A percentile compares a stretch with the other conserved stretches of the same genome.
Conservation (phyloP, 1,140 invertebrate species). For the Drosophila tsacasi region DNA sequence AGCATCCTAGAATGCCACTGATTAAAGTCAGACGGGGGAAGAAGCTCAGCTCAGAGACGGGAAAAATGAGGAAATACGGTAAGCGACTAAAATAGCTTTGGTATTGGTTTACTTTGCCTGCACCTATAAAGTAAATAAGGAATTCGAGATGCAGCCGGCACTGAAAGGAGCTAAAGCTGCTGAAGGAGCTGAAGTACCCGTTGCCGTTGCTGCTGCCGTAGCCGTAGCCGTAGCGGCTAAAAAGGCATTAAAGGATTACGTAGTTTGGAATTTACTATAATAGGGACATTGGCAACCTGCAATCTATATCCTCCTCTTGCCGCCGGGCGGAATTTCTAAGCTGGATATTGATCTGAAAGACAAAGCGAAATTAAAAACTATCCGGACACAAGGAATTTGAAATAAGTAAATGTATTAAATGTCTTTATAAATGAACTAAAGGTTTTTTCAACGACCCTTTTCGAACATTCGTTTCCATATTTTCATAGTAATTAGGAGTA, state of each 20-base stretch:
- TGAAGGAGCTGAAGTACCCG: constrained; percentile 21
- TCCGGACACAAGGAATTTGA: constrained; percentile 1
- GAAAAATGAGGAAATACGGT: constrained; percentile 59
- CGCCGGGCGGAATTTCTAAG: constrained; percentile 46
- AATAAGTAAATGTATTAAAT: neutral
- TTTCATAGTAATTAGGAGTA: too few species aligned
- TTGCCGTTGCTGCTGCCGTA: neutral
- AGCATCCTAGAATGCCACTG: constrained; percentile 73
- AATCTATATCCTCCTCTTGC: constrained; percentile 38
- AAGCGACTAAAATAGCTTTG: constrained; percentile 76
- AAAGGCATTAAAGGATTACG: constrained; percentile 80
- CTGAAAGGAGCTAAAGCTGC: constrained; percentile 56
- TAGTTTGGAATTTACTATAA: constrained; percentile 76
- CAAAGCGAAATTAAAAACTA: constrained; percentile 50
- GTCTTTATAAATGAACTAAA: neutral
- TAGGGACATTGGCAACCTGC: constrained; percentile 53
- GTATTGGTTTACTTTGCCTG: constrained; percentile 66
- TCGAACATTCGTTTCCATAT: neutral
- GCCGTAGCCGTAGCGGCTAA: constrained; percentile 46
- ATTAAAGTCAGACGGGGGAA: constrained; percentile 64
- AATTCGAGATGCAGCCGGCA: constrained; percentile 67
- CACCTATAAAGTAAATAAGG: constrained; percentile 80
- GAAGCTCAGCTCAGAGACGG: constrained; percentile 12
- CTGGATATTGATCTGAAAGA: neutral
- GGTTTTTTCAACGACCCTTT: neutral